Evolutionary conservation across 2,113 vertebrate species (phyloP), one percentile per base, ranked within the genome.

Genomic region (Hystrix cristata): DNA sequence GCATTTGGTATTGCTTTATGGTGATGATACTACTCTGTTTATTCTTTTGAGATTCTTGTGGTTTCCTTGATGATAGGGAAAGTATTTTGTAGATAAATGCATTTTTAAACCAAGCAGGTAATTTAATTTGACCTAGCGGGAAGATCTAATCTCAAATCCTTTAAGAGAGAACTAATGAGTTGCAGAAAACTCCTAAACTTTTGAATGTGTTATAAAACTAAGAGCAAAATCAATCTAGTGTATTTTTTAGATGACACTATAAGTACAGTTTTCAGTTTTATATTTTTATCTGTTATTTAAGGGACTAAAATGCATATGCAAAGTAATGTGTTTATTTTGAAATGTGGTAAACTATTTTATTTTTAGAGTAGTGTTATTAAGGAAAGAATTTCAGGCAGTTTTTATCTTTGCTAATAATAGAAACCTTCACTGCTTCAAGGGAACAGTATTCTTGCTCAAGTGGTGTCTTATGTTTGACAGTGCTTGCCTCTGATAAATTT

Each of bases 381-480:
- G 98, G 98, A 99, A 99, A 90, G 98, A 98, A 99, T 99, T 98
- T 97, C 98, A 88, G 94, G 97, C 97, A 92, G 97, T 92, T 97
- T 98, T 99, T 98, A 98, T 98, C 98, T 98, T 95, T 95, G 97
- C 99, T 99, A 99, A 98, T 98, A 98, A 99, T 99, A 99, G 98
- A 98, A 98, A 95, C 95, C 96, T 95, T 74, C 98, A 97, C 87
- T 95, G 43, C 96, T 8, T 67, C 7, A 95, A 51, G 34, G 94
- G 57, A 97, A 89, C 23, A 31, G 87, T 59, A 1, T 90, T 98
- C 97, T 97, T 3, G 72, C 94, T 97, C 95, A 97, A 92, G 97
- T 90, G 74, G 85, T 96, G 65, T 97, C 76, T 97, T 94, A 86
- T 48, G 19, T 59, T 97, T 96, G 86, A 76, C 8, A 60, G 2